Evolutionary conservation across 2,113 vertebrate species (phyloP), one percentile per base, ranked within the genome.

Genomic region (Microtus ochrogaster): DNA sequence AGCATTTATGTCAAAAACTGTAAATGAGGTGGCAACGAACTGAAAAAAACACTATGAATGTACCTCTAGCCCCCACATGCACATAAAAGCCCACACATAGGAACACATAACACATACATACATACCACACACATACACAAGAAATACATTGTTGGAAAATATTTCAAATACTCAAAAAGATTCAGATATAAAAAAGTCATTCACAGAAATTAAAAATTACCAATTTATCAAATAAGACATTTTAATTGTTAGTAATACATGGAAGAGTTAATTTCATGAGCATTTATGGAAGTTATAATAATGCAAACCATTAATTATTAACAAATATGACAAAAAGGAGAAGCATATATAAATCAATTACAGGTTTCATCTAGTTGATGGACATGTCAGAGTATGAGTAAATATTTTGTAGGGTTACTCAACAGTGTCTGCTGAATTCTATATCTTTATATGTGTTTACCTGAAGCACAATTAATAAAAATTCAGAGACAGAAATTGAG

Each of bases 151-250:
- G 26, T 70, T 33, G 2, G 5, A 5, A 22, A 66, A 36, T 89
- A 95, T 65, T 91, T 91, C 12, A 93, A 33, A 58, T 84, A 52
- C 41, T 92, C 61, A 85, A 74, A 70, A 36, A 19, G 66, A 41
- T 36, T 68, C 30, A 61, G 55, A 79, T 41, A 76, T 52, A 77
- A 44, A 58, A 55, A 58, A 21, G 19, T 58, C 58, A 58, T 58
- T 21, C 13, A 58, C 55, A 58, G 17, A 58, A 58, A 58, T 21
- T 19, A 58, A 58, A 65, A 68, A 68, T 5, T 73, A 12, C 26
- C 8, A 78, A 22, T 49, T 52, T 94, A 78, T 10, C 12, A 65
- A 88, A n/a, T 30, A 73, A 63, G 2, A 68, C 0, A 19, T 77
- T 82, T 41, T 78, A 87, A 52, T 63, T 85, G 19, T 72, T 92